Evolutionary conservation across 2,888 invertebrate species (phyloP), one percentile per base, ranked within the genome.

Genomic region (Noctua pronuba): DNA sequence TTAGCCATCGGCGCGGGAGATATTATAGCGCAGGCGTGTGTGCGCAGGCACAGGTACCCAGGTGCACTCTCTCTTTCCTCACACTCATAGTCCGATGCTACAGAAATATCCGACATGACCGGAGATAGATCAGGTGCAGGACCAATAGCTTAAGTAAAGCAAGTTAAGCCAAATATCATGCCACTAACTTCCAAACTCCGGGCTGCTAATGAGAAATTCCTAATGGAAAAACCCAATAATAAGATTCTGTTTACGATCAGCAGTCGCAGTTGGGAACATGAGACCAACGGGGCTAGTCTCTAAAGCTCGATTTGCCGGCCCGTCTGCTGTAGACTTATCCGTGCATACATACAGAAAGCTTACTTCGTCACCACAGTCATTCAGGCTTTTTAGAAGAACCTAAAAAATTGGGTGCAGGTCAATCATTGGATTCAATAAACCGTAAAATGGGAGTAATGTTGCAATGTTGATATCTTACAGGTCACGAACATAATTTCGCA

Each of bases 401-500:
- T 70, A 85, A 83, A 83, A 83, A 83, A 85, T 73, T 0, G 35
- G 85, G 64, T 66, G 31, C 75, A 75, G 81, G 72, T 80, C 80
- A 80, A 58, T 73, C 11, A 64, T 44, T 69, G 55, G 31, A 65
- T 68, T 52, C 0, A 60, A 67, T 24, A 74, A 74, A 75, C 66
- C 60, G 69, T 58, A 58, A 13, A 80, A 75, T 58, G 76, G 55
- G 58, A 60, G 49, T 71, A 68, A 72, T 64, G 52, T 64, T 76
- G 38, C 83, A 84, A 83, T 66, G 58, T 72, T 66, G 62, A 75
- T 68, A 77, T 77, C 65, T 88, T 87, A 52, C 90, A 97, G 97
- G 97, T 21, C 94, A 92, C 24, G 97, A 97, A 88, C 95, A 97
- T 88, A 97, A 98, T 91, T 98, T 98, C 89, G 97, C 97, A 64